Percentiles rank a stretch among this genome's conserved stretches.
phyloP scores from a whole-genome alignment of 2,113 vertebrate genomes.

The Elgaria multicarinata region DNA sequence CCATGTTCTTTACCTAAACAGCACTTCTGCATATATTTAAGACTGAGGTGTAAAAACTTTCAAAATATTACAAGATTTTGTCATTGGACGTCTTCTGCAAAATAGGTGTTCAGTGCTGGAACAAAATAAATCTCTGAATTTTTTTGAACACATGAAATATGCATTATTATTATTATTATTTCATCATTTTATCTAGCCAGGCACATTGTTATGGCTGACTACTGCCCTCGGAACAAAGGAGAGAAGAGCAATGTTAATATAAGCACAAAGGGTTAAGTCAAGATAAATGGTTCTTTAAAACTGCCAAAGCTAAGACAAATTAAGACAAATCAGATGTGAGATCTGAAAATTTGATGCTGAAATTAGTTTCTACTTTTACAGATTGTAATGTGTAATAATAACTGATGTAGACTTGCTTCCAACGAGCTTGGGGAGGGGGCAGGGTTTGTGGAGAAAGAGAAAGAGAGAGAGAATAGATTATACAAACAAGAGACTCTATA shows the following conservation, averaged over 20 bases:
- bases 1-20: neutral
- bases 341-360: neutral
- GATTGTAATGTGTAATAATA: neutral
- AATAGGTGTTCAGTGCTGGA: neutral
- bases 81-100: neutral
- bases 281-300: neutral
- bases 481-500: too few species aligned
- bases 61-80: neutral
- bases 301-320: neutral
- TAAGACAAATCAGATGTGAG: too few species aligned
- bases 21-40: neutral
- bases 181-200: neutral
- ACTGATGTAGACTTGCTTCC: neutral
- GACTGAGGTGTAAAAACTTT: neutral
- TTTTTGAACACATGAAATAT: neutral
- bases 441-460: neutral
- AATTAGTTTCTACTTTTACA: neutral
- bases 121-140: neutral
- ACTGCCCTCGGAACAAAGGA: slow-evolving; percentile 3
- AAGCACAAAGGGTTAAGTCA: neutral
- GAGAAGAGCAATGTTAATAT: neutral
- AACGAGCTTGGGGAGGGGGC: too few species aligned
- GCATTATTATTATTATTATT: neutral
- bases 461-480: neutral
- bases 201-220: neutral